Evolutionary conservation across 2,113 vertebrate species (phyloP).

Genomic region (Neotragus pygmaeus): DNA sequence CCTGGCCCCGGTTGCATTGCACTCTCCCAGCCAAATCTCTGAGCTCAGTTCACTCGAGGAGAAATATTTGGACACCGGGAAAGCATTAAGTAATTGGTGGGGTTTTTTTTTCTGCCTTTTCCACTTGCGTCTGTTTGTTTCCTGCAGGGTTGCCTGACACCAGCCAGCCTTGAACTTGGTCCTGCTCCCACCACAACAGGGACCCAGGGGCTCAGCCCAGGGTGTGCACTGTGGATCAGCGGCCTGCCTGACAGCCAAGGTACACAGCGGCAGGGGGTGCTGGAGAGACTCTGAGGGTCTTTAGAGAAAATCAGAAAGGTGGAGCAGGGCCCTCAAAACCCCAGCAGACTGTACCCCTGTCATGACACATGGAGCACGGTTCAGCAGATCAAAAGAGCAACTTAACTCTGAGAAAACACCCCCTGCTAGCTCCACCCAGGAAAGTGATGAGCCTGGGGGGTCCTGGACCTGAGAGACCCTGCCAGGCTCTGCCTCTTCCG

Average conservation of each 20-base stretch:
- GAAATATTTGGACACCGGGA: not conserved
- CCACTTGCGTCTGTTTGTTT: not conserved
- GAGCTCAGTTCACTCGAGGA: constrained; percentile 25
- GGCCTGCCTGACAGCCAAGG: rapidly evolving
- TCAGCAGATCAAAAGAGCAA: not conserved
- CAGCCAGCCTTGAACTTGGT: not conserved
- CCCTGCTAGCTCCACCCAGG: not conserved
- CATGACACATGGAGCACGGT: rapidly evolving
- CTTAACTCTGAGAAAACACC: not conserved
- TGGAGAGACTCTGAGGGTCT: not conserved
- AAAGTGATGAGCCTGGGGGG: not conserved
- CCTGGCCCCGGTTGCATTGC: rapidly evolving
- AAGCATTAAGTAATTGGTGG: not conserved
- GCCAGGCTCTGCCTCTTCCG: not conserved
- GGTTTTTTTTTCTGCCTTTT: not conserved
- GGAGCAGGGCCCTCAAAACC: not conserved
- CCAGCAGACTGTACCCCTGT: not conserved
- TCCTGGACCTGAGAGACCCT: no score
- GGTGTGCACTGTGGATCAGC: no score
- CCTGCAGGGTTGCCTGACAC: constrained; percentile 28
- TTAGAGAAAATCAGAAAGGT: not conserved
- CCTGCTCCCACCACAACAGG: not conserved
- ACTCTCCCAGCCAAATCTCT: not conserved
- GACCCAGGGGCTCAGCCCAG: not conserved
- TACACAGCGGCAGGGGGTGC: rapidly evolving